Conservation (phyloP, 2,113 vertebrate species). For the Hippocampus barbouri region DNA sequence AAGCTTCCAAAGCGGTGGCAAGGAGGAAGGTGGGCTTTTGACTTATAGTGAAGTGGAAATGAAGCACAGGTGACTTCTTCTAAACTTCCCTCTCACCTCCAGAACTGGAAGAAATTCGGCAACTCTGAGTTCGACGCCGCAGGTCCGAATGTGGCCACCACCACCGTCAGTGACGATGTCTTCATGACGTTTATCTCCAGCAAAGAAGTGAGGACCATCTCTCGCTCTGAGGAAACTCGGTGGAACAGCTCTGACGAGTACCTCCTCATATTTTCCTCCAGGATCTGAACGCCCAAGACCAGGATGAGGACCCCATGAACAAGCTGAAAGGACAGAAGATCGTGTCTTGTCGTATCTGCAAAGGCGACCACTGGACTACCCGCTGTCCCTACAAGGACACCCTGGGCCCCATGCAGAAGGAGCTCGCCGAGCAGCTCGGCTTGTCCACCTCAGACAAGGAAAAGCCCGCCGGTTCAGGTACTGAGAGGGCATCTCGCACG, state of each 20-base stretch:
- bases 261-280: conserved; percentile 39
- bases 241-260: background rate
- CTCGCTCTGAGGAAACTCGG: background rate
- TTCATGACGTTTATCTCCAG: conserved; percentile 97
- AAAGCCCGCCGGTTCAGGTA: conserved; percentile 79
- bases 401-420: conserved; percentile 95
- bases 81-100: background rate
- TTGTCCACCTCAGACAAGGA: conserved; percentile 88
- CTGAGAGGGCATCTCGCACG: background rate
- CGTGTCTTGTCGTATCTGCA: conserved; percentile 94
- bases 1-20: conserved; percentile 93
- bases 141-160: conserved; percentile 91
- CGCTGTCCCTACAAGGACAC: conserved; percentile 97
- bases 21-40: conserved; percentile 80
- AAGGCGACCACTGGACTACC: conserved; percentile 97
- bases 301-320: conserved; percentile 95
- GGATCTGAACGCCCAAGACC: conserved; percentile 89
- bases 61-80: fast-evolving
- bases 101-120: conserved; percentile 98
- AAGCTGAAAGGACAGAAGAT: conserved; percentile 98
- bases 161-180: conserved; percentile 93
- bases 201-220: conserved; percentile 80
- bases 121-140: conserved; percentile 88
- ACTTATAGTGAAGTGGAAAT: background rate
- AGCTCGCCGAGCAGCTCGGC: conserved; percentile 90